Evolutionary conservation across 2,113 vertebrate species (phyloP).

Genomic region (Pheucticus melanocephalus): DNA sequence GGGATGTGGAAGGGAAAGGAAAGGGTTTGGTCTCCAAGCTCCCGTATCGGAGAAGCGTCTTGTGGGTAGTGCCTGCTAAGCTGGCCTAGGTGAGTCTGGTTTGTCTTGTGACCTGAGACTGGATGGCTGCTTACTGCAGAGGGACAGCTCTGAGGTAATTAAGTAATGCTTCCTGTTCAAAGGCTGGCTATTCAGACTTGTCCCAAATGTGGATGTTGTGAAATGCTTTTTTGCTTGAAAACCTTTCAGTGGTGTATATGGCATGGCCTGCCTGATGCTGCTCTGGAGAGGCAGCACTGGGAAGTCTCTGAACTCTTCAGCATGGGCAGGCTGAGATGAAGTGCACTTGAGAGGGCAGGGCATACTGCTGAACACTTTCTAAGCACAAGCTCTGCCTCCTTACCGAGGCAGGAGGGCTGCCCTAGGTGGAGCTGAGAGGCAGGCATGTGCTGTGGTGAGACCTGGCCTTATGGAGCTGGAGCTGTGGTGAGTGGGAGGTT

Average conservation of each 20-base stretch:
- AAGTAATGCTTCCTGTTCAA: neutral
- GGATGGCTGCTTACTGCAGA: neutral
- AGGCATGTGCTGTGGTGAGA: fast-evolving
- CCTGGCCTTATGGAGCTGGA: neutral
- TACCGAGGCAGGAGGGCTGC: neutral
- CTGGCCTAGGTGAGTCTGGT: neutral
- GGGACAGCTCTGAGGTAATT: neutral
- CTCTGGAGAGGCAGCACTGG: neutral
- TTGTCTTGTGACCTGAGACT: neutral
- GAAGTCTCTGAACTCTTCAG: neutral
- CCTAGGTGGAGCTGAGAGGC: neutral
- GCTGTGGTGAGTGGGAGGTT: neutral
- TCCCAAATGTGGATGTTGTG: neutral
- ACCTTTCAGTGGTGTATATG: neutral
- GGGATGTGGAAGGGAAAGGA: neutral
- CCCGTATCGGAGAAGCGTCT: neutral
- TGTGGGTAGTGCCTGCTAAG: neutral
- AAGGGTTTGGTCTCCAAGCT: neutral
- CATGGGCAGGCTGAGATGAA: neutral
- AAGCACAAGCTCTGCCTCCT: neutral
- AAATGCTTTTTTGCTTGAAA: neutral
- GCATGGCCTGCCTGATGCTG: neutral
- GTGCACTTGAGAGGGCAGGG: neutral
- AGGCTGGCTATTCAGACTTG: neutral
- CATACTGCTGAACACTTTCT: neutral